Evolutionary conservation across 2,888 invertebrate genomes (phyloP).

Genomic region (Leptinotarsa peninsularis): DNA sequence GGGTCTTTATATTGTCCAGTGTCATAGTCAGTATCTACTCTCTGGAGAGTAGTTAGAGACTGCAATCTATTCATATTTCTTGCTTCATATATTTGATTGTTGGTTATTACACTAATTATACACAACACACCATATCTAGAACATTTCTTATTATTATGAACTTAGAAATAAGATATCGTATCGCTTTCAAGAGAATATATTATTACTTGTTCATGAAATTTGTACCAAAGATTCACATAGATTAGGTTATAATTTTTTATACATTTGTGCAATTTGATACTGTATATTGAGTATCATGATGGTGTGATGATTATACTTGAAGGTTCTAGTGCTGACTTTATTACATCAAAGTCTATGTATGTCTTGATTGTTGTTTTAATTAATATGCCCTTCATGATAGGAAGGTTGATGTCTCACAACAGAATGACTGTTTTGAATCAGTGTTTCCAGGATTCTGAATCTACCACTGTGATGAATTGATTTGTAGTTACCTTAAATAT

Average conservation of each 20-base stretch:
- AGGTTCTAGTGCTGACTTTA: background rate
- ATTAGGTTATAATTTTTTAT: constrained; percentile 6
- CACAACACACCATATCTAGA: constrained; percentile 4
- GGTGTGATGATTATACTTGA: background rate
- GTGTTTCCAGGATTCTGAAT: background rate
- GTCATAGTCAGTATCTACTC: too few species aligned
- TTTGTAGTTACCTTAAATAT: background rate
- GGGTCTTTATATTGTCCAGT: background rate
- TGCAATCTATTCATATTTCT: background rate
- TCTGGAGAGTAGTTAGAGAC: background rate
- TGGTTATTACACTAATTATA: constrained; percentile 10
- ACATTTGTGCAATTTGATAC: constrained; percentile 28
- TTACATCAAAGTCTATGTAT: background rate
- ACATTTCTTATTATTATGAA: constrained; percentile 15
- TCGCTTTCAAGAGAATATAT: constrained; percentile 7
- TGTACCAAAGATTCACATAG: constrained; percentile 31
- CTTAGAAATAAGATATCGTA: background rate
- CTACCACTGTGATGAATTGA: background rate
- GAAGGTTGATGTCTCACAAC: background rate
- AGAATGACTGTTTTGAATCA: background rate
- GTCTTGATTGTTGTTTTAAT: background rate
- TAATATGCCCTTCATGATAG: background rate
- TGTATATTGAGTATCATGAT: constrained; percentile 11
- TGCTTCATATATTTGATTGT: background rate
- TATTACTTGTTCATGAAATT: constrained; percentile 17